Evolutionary conservation across 1,140 invertebrate genomes (phyloP), one percentile per base, ranked within the genome.

Genomic region (Drosophila subpulchrella): DNA sequence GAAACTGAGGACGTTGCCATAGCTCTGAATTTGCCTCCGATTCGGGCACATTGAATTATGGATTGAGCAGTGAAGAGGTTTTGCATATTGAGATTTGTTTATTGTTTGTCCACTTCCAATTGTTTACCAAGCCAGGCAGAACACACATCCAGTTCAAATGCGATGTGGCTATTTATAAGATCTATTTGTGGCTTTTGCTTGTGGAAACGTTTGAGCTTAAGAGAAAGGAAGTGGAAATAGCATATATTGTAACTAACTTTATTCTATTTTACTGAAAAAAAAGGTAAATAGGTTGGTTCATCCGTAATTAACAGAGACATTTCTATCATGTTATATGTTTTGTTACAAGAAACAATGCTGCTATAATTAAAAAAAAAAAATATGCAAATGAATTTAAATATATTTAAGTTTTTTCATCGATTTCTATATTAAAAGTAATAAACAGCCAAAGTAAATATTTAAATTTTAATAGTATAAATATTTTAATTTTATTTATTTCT

Each of bases 1-100:
- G 65, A 71, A 71, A 71, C 67, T 39, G 51, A 57, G 67, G 65
- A 71, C 67, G 65, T 67, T 68, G 65, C 50, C 67, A 71, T 71
- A 57, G 55, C 66, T 70, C 59, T 68, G 27, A 32, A 24, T 13
- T 41, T 32, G 4, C 20, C 20, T 20, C 20, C 20, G 20, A 11
- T 44, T 44, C 15, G 12, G 30, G 20, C 27, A 3, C 27, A 27
- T 39, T 66, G 46, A 30, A 38, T 67, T 67, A 68, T 68, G 61
- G 27, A 54, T 44, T 53, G 30, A 36, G 36, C 24, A 27, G 11
- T 56, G 17, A 56, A 71, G 65, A 71, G 50, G 10, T 50, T 66
- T 8, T 38, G 42, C 11, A 59, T 34, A 20, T 38, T 30, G 32
- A 66, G 60, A 46, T 5, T 46, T 56, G 65, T 44, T 42, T 44